A percentile compares a stretch with the other conserved stretches of the same genome.
phyloP scores from a whole-genome alignment of 2,113 vertebrate genomes.

The Actinemys pallida region DNA sequence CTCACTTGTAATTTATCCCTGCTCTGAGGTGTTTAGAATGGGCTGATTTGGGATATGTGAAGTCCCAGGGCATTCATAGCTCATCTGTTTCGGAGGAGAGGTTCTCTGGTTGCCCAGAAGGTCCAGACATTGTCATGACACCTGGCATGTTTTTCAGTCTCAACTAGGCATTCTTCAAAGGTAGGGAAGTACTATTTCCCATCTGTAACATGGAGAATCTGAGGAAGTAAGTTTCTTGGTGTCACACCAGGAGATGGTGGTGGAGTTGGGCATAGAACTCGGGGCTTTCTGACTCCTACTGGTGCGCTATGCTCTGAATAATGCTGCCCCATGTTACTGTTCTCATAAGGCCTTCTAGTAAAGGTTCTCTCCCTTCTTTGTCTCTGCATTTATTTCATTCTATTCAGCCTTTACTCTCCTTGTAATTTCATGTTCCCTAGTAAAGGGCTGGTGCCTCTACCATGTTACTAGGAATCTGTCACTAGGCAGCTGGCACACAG shows the following conservation, averaged over 20 bases:
- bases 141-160: background rate
- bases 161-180: background rate
- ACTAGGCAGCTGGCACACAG: background rate
- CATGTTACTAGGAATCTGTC: background rate
- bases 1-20: background rate
- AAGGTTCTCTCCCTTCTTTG: background rate
- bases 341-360: background rate
- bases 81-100: background rate
- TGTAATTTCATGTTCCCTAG: background rate
- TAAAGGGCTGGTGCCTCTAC: background rate
- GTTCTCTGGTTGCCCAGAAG: background rate
- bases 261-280: background rate
- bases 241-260: background rate
- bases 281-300: background rate
- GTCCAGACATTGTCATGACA: background rate
- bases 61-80: fast-evolving
- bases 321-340: background rate
- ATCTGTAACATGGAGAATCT: background rate
- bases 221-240: fast-evolving
- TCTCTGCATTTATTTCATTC: background rate
- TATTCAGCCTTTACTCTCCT: fast-evolving
- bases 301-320: background rate
- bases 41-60: background rate
- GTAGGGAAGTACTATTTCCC: background rate
- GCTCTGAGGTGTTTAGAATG: fast-evolving